Conservation (phyloP, 2,888 invertebrate genomes). For the Acanthosepion esculentum region DNA sequence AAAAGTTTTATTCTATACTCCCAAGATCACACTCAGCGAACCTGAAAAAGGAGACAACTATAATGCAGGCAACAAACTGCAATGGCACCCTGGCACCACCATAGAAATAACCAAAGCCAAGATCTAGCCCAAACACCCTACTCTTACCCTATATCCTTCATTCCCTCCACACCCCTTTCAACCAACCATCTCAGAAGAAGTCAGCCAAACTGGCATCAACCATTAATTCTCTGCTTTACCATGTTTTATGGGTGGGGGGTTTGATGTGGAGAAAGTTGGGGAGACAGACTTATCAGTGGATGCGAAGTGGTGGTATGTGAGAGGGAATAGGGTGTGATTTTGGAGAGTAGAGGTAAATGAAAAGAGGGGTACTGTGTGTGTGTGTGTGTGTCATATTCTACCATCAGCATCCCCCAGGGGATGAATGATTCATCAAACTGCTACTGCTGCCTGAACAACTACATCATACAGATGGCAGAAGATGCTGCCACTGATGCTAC, state of each 20-base stretch:
- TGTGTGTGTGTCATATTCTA: not conserved
- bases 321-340: slow-evolving; percentile 8
- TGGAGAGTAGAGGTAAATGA: not conserved
- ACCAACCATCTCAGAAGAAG: slow-evolving; percentile 23
- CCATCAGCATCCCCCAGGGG: slow-evolving; percentile 9
- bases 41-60: slow-evolving; percentile 5
- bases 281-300: not conserved
- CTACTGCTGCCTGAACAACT: slow-evolving; percentile 33
- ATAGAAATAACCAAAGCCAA: not conserved
- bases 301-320: not conserved
- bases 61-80: slow-evolving; percentile 33
- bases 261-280: not conserved
- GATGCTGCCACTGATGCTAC: not conserved
- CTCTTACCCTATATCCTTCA: too few relatives aligned
- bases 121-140: not conserved
- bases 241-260: not conserved
- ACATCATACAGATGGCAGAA: slow-evolving; percentile 33
- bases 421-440: slow-evolving; percentile 33
- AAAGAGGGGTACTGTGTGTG: not conserved
- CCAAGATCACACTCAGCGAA: not conserved
- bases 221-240: slow-evolving; percentile 12
- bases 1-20: too few relatives aligned
- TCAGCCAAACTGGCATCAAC: slow-evolving; percentile 33
- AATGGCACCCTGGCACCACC: not conserved
- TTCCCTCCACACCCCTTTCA: not conserved